These are phyloP conservation scores for Cyanoramphus novaezelandiae DNA, from an alignment of 2,113 vertebrate genomes.

Conservation along the genomic window DNA sequence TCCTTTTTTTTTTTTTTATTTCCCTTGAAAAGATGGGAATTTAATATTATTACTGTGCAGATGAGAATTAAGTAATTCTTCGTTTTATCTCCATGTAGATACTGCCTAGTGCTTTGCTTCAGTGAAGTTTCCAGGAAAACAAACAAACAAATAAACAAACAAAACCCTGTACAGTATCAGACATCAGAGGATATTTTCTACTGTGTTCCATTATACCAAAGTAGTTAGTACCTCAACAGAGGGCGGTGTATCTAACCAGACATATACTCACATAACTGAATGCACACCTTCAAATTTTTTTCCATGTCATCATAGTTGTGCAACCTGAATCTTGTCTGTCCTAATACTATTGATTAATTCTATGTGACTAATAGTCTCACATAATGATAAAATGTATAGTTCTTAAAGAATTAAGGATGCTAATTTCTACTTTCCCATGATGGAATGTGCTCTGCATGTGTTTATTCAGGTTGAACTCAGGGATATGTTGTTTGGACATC, in stretches of 20 bases:
- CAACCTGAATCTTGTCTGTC: not conserved
- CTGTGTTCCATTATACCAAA: not conserved
- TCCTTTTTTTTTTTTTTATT: not conserved
- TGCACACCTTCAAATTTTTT: not conserved
- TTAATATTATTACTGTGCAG: not conserved
- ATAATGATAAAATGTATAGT: not conserved
- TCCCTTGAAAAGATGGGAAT: not conserved
- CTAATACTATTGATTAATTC: not conserved
- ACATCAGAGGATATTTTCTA: not conserved
- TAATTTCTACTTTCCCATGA: fast-evolving
- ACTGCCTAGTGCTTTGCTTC: not conserved
- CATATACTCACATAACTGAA: not conserved
- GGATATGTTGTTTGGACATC: not conserved
- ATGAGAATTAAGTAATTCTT: not conserved
- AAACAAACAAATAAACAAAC: not conserved
- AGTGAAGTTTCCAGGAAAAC: not conserved
- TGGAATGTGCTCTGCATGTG: not conserved
- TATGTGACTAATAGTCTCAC: not conserved
- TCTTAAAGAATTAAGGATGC: not conserved
- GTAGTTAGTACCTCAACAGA: not conserved
- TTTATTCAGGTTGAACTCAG: not conserved
- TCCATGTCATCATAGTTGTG: not conserved
- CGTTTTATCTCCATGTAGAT: not conserved
- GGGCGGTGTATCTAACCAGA: not conserved
- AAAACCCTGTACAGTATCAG: not conserved